Conservation (phyloP, 2,113 vertebrate genomes). For the Taurulus bubalis region DNA sequence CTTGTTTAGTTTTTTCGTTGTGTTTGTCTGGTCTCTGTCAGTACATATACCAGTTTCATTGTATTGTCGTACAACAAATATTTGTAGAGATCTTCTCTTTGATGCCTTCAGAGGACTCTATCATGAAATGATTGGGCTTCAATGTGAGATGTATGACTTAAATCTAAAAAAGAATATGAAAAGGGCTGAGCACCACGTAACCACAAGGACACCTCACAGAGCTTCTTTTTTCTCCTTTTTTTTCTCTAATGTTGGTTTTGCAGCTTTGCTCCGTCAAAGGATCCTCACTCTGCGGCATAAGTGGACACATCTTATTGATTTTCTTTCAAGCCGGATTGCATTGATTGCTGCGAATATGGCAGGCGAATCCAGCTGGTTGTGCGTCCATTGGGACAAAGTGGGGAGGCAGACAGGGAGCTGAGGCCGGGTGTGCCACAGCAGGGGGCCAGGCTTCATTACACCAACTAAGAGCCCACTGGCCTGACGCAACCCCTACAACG, state of each 20-base stretch:
- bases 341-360: slow-evolving; percentile 94
- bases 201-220: slow-evolving; percentile 73
- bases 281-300: slow-evolving; percentile 92
- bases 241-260: slow-evolving; percentile 87
- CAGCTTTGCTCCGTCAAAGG: slow-evolving; percentile 87
- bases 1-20: neutral
- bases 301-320: slow-evolving; percentile 98
- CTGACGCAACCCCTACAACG: slow-evolving; percentile 78
- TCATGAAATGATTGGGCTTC: slow-evolving; percentile 32
- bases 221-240: slow-evolving; percentile 75
- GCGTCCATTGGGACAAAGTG: slow-evolving; percentile 86
- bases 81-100: neutral
- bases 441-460: slow-evolving; percentile 89
- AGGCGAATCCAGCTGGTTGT: slow-evolving; percentile 91
- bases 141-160: slow-evolving; percentile 64
- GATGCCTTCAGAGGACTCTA: neutral
- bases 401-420: slow-evolving; percentile 84
- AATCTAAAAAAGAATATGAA: slow-evolving; percentile 77
- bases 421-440: slow-evolving; percentile 83
- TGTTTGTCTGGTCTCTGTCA: neutral
- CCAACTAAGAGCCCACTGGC: slow-evolving; percentile 84
- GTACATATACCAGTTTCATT: neutral
- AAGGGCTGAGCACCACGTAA: slow-evolving; percentile 81
- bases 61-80: neutral
- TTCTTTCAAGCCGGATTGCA: slow-evolving; percentile 96